phyloP scores from a whole-genome alignment of 2,888 invertebrate genomes.

The Chaitophorus viminalis region DNA sequence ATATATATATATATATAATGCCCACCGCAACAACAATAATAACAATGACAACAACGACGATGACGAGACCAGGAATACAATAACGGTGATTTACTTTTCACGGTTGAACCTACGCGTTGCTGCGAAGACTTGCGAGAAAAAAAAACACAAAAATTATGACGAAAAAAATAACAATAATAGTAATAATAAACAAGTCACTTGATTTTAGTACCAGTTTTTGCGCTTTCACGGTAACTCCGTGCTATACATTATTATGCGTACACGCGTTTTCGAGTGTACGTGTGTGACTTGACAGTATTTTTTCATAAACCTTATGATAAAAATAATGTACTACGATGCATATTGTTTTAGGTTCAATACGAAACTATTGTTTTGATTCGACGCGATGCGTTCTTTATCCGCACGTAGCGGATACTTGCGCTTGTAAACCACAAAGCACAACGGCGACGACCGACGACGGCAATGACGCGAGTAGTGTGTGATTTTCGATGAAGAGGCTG shows the following conservation, averaged over 20 bases:
- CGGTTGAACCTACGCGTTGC: background rate
- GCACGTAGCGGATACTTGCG: background rate
- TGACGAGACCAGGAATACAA: background rate
- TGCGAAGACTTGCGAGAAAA: background rate
- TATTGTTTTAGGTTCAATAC: background rate
- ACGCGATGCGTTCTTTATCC: background rate
- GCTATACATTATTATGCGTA: background rate
- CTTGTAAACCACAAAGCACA: background rate
- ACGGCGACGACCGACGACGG: background rate
- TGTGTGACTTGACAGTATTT: background rate
- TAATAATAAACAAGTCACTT: too few relatives aligned
- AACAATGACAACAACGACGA: too few relatives aligned
- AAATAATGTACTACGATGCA: constrained; percentile 16
- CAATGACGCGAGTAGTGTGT: too few relatives aligned
- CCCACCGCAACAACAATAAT: too few relatives aligned
- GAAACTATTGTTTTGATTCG: background rate
- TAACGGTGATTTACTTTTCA: background rate
- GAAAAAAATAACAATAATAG: too few relatives aligned
- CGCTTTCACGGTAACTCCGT: background rate
- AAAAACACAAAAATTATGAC: background rate
- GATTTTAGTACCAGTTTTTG: background rate
- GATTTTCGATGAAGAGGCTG: background rate
- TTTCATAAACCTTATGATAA: constrained; percentile 13
- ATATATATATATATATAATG: too few relatives aligned
- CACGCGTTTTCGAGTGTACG: background rate